Evolutionary conservation across 2,888 invertebrate genomes (phyloP), one percentile per base, ranked within the genome.

Genomic region (Drosophila peninsularis): DNA sequence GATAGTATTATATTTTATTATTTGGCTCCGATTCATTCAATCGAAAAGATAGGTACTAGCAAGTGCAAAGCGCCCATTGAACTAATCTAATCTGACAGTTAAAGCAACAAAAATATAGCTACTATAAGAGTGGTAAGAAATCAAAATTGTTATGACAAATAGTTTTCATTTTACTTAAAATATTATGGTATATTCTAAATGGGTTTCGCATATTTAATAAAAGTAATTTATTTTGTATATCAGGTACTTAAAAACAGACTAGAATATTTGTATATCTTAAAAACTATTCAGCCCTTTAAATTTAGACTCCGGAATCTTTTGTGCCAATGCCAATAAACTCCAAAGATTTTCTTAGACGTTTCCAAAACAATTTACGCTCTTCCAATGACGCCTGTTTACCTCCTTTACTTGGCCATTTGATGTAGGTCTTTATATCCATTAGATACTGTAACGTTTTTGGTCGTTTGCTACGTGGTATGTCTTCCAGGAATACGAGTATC

Each of bases 341-440:
- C 24, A 92, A 71, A 3, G 92, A 88, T 47, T 86, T 88, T 52
- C 85, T 85, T 17, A 92, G 67, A 14, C 92, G 91, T 50, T 91
- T 91, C 92, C 92, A 92, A 77, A 92, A 92, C 9, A 92, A 36
- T 78, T 90, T 92, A 1, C 89, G 86, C 32, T 92, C 92, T 32
- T 92, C 92, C 53, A 62, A 36, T 4, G 85, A 85, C 0, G 78
- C 72, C 45, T 76, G 66, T 0, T 75, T 62, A 1, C 72, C 69
- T 4, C 63, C 71, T 49, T 83, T 90, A 27, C 77, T 71, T 0
- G 95, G 95, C 95, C 96, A 96, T 13, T 94, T 94, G 17, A 96
- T 94, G 84, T 95, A 96, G 0, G 95, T 95, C 80, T 95, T 95
- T 0, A 95, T 95, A 45, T 94, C 91, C 94, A 96, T 95, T 30